phyloP scores from a whole-genome alignment of 2,888 invertebrate genomes.

The Melipona bicolor region DNA sequence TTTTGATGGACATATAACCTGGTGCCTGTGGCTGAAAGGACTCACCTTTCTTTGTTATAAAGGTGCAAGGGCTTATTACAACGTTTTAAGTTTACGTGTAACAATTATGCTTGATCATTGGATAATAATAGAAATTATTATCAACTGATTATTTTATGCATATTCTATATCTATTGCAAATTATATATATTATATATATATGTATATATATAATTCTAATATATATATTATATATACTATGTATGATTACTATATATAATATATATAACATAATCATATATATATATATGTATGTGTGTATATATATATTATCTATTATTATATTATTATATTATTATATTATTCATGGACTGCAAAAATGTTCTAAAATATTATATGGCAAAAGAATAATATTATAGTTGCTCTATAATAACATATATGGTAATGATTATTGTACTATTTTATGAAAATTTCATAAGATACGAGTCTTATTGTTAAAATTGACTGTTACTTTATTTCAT shows the following conservation, averaged over 20 bases:
- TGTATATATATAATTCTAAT: slow-evolving; percentile 51
- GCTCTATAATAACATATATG: slow-evolving; percentile 68
- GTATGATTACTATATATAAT: slow-evolving; percentile 40
- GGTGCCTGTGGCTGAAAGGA: slow-evolving; percentile 77
- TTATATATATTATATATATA: slow-evolving; percentile 52
- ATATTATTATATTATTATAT: slow-evolving; percentile 64
- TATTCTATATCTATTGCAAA: slow-evolving; percentile 73
- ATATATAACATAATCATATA: slow-evolving; percentile 54
- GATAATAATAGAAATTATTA: slow-evolving; percentile 77
- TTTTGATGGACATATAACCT: slow-evolving; percentile 79
- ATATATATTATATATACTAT: slow-evolving; percentile 61
- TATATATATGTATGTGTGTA: slow-evolving; percentile 50
- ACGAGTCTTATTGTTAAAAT: slow-evolving; percentile 76
- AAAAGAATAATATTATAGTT: slow-evolving; percentile 68
- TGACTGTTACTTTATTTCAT: slow-evolving; percentile 73
- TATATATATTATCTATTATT: slow-evolving; percentile 21
- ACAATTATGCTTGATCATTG: slow-evolving; percentile 73
- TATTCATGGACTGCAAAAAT: slow-evolving; percentile 71
- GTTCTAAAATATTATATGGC: slow-evolving; percentile 69
- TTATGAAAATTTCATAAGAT: slow-evolving; percentile 73
- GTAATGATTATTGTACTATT: slow-evolving; percentile 75
- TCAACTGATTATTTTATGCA: slow-evolving; percentile 74
- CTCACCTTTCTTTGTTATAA: slow-evolving; percentile 71
- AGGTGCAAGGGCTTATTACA: slow-evolving; percentile 75
- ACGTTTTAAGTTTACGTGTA: slow-evolving; percentile 75